Percentiles rank a stretch among this genome's conserved stretches.
Conservation (phyloP, 1,140 invertebrate species). For the Bombus balteatus region DNA sequence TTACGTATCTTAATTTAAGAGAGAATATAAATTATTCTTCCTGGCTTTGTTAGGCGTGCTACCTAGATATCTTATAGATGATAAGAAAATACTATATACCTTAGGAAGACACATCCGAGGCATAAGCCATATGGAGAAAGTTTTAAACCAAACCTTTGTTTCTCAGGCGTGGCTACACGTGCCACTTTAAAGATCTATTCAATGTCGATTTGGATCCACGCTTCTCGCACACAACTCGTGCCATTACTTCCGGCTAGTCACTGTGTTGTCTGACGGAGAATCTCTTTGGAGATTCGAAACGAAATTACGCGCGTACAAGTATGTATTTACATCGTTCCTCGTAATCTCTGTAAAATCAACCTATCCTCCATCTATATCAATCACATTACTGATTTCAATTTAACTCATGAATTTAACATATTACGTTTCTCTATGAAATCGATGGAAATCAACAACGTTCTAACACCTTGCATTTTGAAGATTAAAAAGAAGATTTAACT, state of each 20-base stretch:
- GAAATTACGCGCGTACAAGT: slow-evolving; percentile 9
- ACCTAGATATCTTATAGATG: neutral
- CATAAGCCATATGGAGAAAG: neutral
- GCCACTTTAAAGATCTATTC: slow-evolving; percentile 40
- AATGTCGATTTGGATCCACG: slow-evolving; percentile 28
- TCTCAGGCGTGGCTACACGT: slow-evolving; percentile 26
- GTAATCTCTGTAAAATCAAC: slow-evolving; percentile 12
- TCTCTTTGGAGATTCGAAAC: neutral
- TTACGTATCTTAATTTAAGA: neutral
- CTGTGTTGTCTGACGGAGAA: neutral
- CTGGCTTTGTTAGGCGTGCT: too few species aligned
- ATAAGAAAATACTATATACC: neutral
- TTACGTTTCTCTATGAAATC: neutral
- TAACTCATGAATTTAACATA: neutral
- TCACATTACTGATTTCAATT: neutral
- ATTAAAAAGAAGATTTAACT: neutral
- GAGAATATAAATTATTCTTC: neutral
- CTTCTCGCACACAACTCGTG: slow-evolving; percentile 44
- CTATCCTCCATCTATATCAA: neutral
- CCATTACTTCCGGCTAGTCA: slow-evolving; percentile 37
- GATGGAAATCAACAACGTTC: neutral
- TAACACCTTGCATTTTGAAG: neutral
- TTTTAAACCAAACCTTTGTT: slow-evolving; percentile 36
- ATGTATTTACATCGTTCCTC: neutral
- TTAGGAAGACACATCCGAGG: neutral